A percentile compares a stretch with the other conserved stretches of the same genome.
Conservation (phyloP, 2,113 vertebrate species). For the Crotalus viridis region DNA sequence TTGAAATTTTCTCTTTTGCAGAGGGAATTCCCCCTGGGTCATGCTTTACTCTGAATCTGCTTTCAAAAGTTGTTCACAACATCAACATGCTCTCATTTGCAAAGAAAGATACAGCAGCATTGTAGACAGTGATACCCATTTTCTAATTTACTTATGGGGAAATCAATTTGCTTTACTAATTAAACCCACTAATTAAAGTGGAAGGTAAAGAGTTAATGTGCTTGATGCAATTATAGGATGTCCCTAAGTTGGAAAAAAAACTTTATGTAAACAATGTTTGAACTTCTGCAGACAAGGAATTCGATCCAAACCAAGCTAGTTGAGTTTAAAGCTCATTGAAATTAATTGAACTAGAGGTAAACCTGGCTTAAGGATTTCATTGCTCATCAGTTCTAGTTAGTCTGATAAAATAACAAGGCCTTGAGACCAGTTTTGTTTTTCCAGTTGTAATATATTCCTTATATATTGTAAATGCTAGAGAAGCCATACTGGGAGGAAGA, state of each 20-base stretch:
- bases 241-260: slow-evolving; percentile 37
- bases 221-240: slow-evolving; percentile 39
- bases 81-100: not conserved
- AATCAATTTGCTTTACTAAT: slow-evolving; percentile 43
- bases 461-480: not conserved
- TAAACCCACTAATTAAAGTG: slow-evolving; percentile 45
- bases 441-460: not conserved
- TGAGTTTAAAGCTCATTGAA: slow-evolving; percentile 1
- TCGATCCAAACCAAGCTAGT: slow-evolving; percentile 10
- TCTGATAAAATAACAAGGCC: not conserved
- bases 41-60: slow-evolving; percentile 26
- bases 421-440: not conserved
- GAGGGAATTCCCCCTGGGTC: not conserved
- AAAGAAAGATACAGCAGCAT: slow-evolving; percentile 46
- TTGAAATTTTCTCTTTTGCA: slow-evolving; percentile 45
- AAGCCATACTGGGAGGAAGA: too few species aligned
- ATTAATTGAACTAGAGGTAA: slow-evolving; percentile 3
- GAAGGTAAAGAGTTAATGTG: slow-evolving; percentile 33
- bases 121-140: slow-evolving; percentile 28
- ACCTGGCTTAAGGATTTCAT: not conserved
- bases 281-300: slow-evolving; percentile 23
- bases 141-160: slow-evolving; percentile 43
- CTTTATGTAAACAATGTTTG: slow-evolving; percentile 28
- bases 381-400: not conserved
- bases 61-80: not conserved